Evolutionary conservation across 1,140 invertebrate genomes (phyloP).

Genomic region (Maconellicoccus hirsutus): DNA sequence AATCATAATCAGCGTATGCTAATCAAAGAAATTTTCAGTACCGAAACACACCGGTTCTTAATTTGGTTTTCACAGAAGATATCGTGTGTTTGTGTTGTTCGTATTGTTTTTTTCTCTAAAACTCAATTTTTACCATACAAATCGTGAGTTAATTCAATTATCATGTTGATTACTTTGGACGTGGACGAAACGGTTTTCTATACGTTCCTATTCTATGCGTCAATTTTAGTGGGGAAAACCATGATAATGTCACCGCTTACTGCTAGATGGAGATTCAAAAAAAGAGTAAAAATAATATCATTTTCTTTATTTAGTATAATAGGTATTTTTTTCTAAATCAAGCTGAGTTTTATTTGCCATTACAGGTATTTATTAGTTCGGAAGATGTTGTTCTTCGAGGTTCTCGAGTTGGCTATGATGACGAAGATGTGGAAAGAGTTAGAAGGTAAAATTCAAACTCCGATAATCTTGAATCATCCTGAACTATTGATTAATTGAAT

Average conservation of each 20-base stretch:
- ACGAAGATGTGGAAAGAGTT: constrained; percentile 45
- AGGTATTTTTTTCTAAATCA: no score
- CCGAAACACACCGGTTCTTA: no score
- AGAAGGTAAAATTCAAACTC: constrained; percentile 32
- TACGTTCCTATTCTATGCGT: constrained; percentile 44
- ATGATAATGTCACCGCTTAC: constrained; percentile 44
- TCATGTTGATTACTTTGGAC: background rate
- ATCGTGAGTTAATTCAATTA: no score
- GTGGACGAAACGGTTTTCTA: constrained; percentile 36
- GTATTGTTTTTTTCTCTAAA: no score
- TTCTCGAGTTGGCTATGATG: constrained; percentile 38
- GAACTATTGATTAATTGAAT: background rate
- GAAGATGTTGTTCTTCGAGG: constrained; percentile 41
- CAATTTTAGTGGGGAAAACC: constrained; percentile 46
- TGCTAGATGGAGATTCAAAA: constrained; percentile 39
- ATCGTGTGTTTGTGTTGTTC: no score
- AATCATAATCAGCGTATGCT: no score
- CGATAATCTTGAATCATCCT: no score
- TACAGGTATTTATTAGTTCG: constrained; percentile 45
- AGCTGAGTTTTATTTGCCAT: constrained; percentile 17
- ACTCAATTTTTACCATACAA: no score
- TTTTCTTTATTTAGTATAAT: background rate
- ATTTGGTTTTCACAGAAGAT: no score
- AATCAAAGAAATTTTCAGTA: no score
- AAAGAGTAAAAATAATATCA: constrained; percentile 38